Conservation (phyloP, 2,888 invertebrate genomes). For the Epicampocera succincta region DNA sequence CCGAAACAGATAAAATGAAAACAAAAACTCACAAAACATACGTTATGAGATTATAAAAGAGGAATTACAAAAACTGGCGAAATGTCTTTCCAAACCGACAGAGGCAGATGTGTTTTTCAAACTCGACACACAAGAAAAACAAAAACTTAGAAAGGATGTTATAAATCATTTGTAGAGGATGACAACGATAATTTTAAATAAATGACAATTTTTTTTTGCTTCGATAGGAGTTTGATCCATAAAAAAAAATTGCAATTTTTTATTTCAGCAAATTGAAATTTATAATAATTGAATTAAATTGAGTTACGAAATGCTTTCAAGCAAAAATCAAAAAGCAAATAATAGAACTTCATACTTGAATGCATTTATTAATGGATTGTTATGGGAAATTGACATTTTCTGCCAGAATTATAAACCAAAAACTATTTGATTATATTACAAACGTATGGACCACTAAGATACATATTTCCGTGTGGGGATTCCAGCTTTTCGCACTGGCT, state of each 20-base stretch:
- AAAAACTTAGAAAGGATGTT: conserved; percentile 61
- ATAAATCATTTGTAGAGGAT: conserved; percentile 62
- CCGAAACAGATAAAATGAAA: not conserved
- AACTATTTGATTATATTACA: too few species aligned
- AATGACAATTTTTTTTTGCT: conserved; percentile 58
- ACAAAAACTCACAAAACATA: conserved; percentile 44
- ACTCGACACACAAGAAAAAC: not conserved
- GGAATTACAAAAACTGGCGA: conserved; percentile 34
- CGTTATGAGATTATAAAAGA: conserved; percentile 59
- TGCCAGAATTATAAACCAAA: too few species aligned
- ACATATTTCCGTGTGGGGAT: too few species aligned
- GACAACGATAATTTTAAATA: conserved; percentile 64
- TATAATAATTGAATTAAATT: conserved; percentile 34
- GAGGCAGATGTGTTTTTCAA: conserved; percentile 61
- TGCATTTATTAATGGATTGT: too few species aligned
- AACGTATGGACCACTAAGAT: too few species aligned
- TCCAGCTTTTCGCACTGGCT: too few species aligned
- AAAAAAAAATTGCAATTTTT: conserved; percentile 20
- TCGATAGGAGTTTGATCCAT: conserved; percentile 17
- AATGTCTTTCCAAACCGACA: conserved; percentile 47
- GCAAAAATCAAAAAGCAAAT: too few species aligned
- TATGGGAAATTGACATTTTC: too few species aligned
- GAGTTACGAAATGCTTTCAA: not conserved
- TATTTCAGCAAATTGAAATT: not conserved
- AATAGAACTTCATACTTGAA: too few species aligned